Base-by-base conservation (phyloP, 1,140 invertebrate genomes). In the Saccostrea glomerata region DNA sequence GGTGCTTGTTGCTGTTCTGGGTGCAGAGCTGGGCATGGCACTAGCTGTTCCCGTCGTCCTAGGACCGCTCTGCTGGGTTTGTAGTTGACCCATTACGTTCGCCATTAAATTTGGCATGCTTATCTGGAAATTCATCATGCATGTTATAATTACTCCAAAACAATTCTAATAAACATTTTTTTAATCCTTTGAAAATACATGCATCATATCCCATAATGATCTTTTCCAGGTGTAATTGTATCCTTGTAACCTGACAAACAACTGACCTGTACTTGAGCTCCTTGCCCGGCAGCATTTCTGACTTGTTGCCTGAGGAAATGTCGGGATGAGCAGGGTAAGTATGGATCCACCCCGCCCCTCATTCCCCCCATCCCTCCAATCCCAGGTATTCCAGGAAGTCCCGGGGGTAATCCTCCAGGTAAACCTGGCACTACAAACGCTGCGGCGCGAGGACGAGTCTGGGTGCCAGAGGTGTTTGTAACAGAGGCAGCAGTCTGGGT, bases 281-380 rank as follows among this genome's bases (percentile, higher is more conserved):
- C 70, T 40, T 63, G 84, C 4, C 60, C 36, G 20, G 30, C 70
- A 87, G 54, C 63, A 77, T 82, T 83, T 63, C 56, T 58, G 54
- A 90, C 89, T 54, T 84, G 88, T 83, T 90, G 90, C 25, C 90
- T 90, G 15, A 92, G 89, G 89, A 92, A 93, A 87, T 93, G 91
- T 87, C 91, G 87, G 20, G 92, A 85, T 94, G 94, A 85, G 90
- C 97, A 97, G 0, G 96, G 96, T n/a, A 97, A 94, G 90, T 96
- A 96, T 9, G 96, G 96, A 95, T 97, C 97, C 89, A 97, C 88
- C 87, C 47, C 86, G 70, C 17, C 84, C 83, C 85, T 56, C 25
- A 77, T 73, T 25, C 87, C 58, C 30, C 77, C 73, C 86, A 89
- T 89, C 56, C 84, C 87, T 20, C 86, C 85, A 23, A 89, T 87